phyloP scores from a whole-genome alignment of 2,888 invertebrate genomes.

The Cylindroiulus punctatus region DNA sequence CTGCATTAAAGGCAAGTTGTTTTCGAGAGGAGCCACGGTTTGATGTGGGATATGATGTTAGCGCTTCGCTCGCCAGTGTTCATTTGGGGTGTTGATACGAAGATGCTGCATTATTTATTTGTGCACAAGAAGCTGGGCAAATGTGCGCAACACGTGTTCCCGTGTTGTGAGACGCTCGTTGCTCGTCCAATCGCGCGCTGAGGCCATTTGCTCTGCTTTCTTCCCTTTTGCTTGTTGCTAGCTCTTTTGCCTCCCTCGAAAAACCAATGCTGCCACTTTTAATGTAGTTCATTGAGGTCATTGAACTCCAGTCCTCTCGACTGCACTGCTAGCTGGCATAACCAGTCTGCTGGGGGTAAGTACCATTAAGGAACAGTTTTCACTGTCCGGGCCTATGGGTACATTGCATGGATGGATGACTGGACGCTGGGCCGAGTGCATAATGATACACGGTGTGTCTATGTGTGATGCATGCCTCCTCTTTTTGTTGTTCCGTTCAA shows the following conservation, averaged over 20 bases:
- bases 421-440: not conserved
- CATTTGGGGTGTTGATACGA: conserved; percentile 34
- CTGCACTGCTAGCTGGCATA: conserved; percentile 35
- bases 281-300: conserved; percentile 51
- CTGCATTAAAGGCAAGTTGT: not conserved
- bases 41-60: not conserved
- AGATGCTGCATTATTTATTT: conserved; percentile 28
- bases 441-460: not conserved
- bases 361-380: conserved; percentile 27
- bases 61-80: not conserved
- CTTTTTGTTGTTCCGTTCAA: not conserved
- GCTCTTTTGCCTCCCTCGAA: conserved; percentile 3
- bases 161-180: not conserved
- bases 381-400: conserved; percentile 34
- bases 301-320: conserved; percentile 46
- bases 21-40: not conserved
- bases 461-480: conserved; percentile 11
- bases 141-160: conserved; percentile 38
- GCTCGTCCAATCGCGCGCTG: not conserved
- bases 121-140: not conserved
- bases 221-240: conserved; percentile 34
- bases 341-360: conserved; percentile 49
- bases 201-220: conserved; percentile 42
- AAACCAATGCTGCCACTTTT: conserved; percentile 36
- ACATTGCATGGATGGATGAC: not conserved